Percentiles rank a stretch among this genome's conserved stretches.
Evolutionary conservation across 2,888 invertebrate species (phyloP).

Genomic region (Aphidoletes aphidimyza): DNA sequence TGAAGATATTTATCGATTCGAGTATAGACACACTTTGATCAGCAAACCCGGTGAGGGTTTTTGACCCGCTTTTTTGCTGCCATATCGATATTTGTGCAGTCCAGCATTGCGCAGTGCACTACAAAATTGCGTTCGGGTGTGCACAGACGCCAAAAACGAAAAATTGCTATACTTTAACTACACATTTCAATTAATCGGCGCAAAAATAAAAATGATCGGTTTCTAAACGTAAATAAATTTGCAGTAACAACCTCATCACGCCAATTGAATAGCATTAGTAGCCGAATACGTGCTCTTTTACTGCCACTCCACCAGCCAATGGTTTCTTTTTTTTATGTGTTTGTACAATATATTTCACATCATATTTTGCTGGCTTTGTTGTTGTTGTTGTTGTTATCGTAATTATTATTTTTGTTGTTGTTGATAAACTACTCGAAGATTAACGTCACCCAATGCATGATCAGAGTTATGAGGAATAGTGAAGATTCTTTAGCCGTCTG

Average conservation of each 20-base stretch:
- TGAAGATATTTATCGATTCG: slow-evolving; percentile 6
- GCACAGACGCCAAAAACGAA: neutral
- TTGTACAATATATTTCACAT: slow-evolving; percentile 35
- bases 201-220: neutral
- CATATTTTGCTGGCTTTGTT: neutral
- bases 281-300: slow-evolving; percentile 5
- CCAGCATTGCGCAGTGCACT: neutral
- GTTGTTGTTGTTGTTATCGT: neutral
- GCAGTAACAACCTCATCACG: slow-evolving; percentile 34
- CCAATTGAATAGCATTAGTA: slow-evolving; percentile 33
- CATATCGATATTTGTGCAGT: neutral
- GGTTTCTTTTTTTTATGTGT: neutral
- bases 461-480: too few species aligned
- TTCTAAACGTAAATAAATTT: slow-evolving; percentile 33
- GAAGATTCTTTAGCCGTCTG: neutral
- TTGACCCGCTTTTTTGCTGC: neutral
- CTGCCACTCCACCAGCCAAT: neutral
- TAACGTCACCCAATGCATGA: neutral
- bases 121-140: neutral
- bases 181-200: slow-evolving; percentile 27
- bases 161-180: slow-evolving; percentile 1
- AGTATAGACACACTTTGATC: neutral
- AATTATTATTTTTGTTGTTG: slow-evolving; percentile 15
- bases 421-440: slow-evolving; percentile 1
- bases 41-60: neutral